These are phyloP conservation scores for Mechanitis mazaeus DNA, from an alignment of 2,888 invertebrate species.

Conservation along the genomic window DNA sequence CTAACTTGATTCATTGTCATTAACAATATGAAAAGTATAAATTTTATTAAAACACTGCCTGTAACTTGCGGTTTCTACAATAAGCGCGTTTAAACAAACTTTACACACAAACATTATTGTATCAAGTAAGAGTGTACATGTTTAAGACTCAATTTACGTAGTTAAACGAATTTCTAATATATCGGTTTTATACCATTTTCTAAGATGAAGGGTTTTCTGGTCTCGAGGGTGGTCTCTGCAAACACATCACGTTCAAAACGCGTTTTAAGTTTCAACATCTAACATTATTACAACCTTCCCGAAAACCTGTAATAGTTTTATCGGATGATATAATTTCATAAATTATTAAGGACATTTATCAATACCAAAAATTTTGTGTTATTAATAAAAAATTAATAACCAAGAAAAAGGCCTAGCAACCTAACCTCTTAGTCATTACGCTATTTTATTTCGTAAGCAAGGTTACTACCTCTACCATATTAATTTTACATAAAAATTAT, in stretches of 20 bases:
- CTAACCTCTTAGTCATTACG: too few species aligned
- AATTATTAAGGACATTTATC: too few species aligned
- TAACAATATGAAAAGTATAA: background rate
- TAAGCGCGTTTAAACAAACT: too few species aligned
- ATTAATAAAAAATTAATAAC: too few species aligned
- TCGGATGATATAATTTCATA: background rate
- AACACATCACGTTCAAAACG: constrained; percentile 2
- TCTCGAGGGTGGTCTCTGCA: background rate
- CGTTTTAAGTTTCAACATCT: background rate
- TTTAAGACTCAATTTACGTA: background rate
- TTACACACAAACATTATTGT: too few species aligned
- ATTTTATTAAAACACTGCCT: too few species aligned
- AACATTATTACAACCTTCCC: background rate
- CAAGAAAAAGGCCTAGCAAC: too few species aligned
- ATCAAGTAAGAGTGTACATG: background rate
- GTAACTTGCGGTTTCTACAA: too few species aligned
- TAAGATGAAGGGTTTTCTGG: background rate
- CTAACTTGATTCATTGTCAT: background rate
- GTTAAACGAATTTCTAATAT: background rate
- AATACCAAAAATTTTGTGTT: too few species aligned
- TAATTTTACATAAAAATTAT: background rate
- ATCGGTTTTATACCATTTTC: background rate
- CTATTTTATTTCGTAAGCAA: too few species aligned
- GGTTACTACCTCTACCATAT: background rate
- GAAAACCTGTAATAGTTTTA: constrained; percentile 1